These are phyloP conservation scores for Bicyclus anynana DNA, from an alignment of 1,140 invertebrate genomes.

Conservation along the genomic window DNA sequence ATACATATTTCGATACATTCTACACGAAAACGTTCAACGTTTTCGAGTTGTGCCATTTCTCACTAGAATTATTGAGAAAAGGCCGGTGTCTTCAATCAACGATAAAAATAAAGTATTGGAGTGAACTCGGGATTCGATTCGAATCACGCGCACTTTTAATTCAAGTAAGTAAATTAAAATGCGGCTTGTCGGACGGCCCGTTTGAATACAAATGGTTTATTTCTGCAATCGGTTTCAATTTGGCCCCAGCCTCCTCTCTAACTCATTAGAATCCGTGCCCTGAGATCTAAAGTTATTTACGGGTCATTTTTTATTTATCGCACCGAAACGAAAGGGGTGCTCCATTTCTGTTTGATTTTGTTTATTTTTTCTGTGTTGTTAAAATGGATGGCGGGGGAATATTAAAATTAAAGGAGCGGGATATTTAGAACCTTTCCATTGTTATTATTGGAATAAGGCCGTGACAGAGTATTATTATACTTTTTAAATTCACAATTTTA, in stretches of 20 bases:
- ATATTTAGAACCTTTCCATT: neutral
- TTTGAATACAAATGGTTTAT: conserved; percentile 75
- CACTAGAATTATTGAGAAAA: neutral
- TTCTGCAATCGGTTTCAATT: conserved; percentile 60
- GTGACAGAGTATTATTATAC: too few species aligned
- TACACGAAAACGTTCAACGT: neutral
- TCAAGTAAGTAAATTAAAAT: conserved; percentile 76
- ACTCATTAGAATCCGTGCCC: conserved; percentile 51
- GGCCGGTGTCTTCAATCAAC: conserved; percentile 56
- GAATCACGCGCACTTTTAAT: conserved; percentile 73
- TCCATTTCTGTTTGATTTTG: conserved; percentile 5
- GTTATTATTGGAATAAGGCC: neutral
- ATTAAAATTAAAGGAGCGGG: neutral
- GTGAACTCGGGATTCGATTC: conserved; percentile 52
- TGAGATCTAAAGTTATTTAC: conserved; percentile 52
- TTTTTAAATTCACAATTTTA: too few species aligned
- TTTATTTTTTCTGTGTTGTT: neutral
- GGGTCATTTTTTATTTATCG: conserved; percentile 51
- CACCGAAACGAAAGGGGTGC: conserved; percentile 26
- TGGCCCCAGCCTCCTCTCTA: conserved; percentile 30
- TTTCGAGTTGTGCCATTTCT: neutral
- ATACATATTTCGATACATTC: too few species aligned
- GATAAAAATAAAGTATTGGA: conserved; percentile 67
- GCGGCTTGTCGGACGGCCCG: conserved; percentile 48
- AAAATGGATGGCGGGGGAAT: neutral